phyloP scores from a whole-genome alignment of 2,888 invertebrate species.

The Tricholauxania praeusta region DNA sequence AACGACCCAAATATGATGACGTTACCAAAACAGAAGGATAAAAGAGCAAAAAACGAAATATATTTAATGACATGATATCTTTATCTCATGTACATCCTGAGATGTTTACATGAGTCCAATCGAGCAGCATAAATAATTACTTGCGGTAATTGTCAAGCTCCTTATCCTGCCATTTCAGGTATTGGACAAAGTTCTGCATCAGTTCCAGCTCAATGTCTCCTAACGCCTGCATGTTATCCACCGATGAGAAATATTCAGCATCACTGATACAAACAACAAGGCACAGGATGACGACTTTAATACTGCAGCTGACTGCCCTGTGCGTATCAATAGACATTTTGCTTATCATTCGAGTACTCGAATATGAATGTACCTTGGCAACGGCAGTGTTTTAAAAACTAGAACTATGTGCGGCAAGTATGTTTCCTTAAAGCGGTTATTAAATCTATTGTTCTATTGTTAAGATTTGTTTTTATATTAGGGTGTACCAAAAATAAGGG shows the following conservation, averaged over 20 bases:
- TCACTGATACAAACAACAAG: neutral
- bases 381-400: too few relatives aligned
- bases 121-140: conserved; percentile 42
- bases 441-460: too few relatives aligned
- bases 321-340: too few relatives aligned
- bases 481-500: too few relatives aligned
- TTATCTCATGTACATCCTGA: neutral
- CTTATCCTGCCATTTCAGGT: conserved; percentile 44
- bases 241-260: conserved; percentile 57
- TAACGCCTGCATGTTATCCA: conserved; percentile 50
- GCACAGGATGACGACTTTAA: too few relatives aligned
- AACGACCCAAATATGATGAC: neutral
- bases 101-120: too few relatives aligned
- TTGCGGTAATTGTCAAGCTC: conserved; percentile 47
- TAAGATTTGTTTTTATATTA: too few relatives aligned
- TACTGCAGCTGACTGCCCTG: too few relatives aligned
- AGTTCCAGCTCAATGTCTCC: conserved; percentile 49
- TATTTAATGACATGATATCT: neutral
- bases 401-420: too few relatives aligned
- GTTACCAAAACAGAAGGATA: neutral
- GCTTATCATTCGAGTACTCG: too few relatives aligned
- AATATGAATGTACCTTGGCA: too few relatives aligned
- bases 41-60: neutral
- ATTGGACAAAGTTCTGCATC: conserved; percentile 45
- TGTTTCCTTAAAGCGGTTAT: too few relatives aligned